Percentiles rank a stretch among this genome's conserved stretches.
These are phyloP conservation scores for Jordanella pulchra DNA, from an alignment of 2,797 vertebrate species.

Conservation along the genomic window DNA sequence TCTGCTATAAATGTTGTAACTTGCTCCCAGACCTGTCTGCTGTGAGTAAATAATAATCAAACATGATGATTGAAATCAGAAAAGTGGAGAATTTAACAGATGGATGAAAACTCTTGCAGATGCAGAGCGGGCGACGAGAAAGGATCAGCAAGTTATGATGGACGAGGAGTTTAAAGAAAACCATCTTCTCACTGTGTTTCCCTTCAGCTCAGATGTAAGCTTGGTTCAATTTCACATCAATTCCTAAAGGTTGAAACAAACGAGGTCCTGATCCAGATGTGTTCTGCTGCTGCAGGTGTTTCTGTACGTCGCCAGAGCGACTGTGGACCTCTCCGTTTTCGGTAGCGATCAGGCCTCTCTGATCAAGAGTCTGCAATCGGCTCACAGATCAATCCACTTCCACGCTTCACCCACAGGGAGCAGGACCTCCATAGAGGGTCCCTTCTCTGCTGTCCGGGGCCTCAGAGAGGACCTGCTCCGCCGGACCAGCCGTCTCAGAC, in stretches of 20 bases:
- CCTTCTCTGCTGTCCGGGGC: slow-evolving; percentile 52
- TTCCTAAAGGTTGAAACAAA: background rate
- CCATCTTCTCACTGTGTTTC: slow-evolving; percentile 61
- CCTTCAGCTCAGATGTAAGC: slow-evolving; percentile 60
- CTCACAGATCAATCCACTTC: slow-evolving; percentile 56
- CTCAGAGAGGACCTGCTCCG: slow-evolving; percentile 52
- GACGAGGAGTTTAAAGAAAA: slow-evolving; percentile 46
- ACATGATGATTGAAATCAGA: no score
- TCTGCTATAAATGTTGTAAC: background rate
- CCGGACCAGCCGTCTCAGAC: slow-evolving; percentile 5
- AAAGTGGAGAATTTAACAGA: background rate
- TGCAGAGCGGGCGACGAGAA: slow-evolving; percentile 50
- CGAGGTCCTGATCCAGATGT: background rate
- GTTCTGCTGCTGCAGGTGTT: slow-evolving; percentile 54
- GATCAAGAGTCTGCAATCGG: slow-evolving; percentile 33
- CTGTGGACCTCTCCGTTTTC: slow-evolving; percentile 50
- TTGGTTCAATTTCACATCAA: background rate
- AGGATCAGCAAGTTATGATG: slow-evolving; percentile 47
- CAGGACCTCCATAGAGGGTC: slow-evolving; percentile 45
- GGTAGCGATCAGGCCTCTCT: slow-evolving; percentile 1
- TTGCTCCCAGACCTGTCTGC: background rate
- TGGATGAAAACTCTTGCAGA: slow-evolving; percentile 45
- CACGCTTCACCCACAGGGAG: background rate
- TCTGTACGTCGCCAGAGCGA: slow-evolving; percentile 36
- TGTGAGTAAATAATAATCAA: background rate